These are phyloP conservation scores for Acronicta leporina DNA, from an alignment of 2,888 invertebrate species.

Conservation along the genomic window DNA sequence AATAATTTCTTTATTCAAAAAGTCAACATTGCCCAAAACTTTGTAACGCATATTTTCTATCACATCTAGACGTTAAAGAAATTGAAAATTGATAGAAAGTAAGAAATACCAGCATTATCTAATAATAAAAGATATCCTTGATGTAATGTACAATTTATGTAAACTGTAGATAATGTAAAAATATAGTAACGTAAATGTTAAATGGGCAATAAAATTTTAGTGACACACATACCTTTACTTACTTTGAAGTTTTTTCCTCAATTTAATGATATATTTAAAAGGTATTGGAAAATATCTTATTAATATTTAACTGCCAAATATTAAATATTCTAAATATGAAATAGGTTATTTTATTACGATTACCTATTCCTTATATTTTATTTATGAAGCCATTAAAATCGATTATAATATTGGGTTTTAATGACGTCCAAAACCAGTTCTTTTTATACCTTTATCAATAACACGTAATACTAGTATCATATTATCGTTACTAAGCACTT, in stretches of 20 bases:
- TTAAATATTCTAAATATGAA: conserved; percentile 22
- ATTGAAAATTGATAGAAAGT: no score
- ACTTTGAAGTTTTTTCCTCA: not conserved
- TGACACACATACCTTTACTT: conserved; percentile 20
- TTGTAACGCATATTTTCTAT: no score
- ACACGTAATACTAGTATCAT: conserved; percentile 21
- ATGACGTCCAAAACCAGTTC: conserved; percentile 40
- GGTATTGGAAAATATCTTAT: conserved; percentile 29
- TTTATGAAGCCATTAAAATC: conserved; percentile 51
- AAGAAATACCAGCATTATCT: not conserved
- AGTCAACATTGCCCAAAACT: no score
- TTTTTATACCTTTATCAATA: conserved; percentile 42
- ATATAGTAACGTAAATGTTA: conserved; percentile 7
- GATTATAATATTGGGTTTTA: conserved; percentile 43
- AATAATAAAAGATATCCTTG: no score
- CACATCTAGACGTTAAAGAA: no score
- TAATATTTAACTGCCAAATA: conserved; percentile 35
- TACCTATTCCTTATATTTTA: conserved; percentile 38
- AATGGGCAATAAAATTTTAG: conserved; percentile 32
- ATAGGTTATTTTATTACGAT: conserved; percentile 10
- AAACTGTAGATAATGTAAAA: no score
- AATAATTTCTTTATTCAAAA: no score
- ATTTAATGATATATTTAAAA: conserved; percentile 37
- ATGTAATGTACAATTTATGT: no score
- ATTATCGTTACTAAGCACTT: not conserved